Evolutionary conservation across 2,888 invertebrate species (phyloP), one percentile per base, ranked within the genome.

Genomic region (Agrochola lota): DNA sequence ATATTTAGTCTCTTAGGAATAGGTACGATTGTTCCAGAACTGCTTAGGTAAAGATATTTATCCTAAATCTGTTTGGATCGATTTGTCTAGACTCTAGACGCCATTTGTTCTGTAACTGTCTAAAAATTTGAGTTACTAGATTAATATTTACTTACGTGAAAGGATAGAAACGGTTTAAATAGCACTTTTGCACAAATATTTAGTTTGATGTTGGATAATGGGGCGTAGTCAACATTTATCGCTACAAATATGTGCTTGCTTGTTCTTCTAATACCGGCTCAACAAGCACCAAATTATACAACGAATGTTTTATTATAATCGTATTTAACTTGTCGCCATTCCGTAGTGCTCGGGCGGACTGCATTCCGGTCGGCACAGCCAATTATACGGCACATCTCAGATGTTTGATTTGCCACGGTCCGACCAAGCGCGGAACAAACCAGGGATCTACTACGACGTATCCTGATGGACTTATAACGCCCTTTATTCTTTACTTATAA

Each of bases 391-490:
- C 81, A 88, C 89, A 85, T 83, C 85, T 89, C 84, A 83, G 76
- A 85, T 87, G 83, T 87, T 87, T 83, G 89, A 89, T 88, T 88
- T 87, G 82, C 85, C 81, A 89, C 88, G 89, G 82, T 89, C 73
- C 67, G 52, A 64, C 76, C 83, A 80, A 78, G 87, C 80, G 84
- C 78, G 64, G 77, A 83, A 76, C 87, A 63, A 77, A 74, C 77
- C 75, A 55, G 63, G 68, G 60, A 78, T 71, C 71, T 57, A 71
- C 71, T 57, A 71, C 80, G 26, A 69, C 68, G 68, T 76, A 74
- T 73, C 63, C 77, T 71, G 82, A 84, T 84, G 81, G 77, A 80
- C 83, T 81, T 83, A 64, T 81, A 78, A 83, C 80, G 60, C 77
- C 80, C 70, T 82, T 81, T 83, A 85, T 80, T 77, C 81, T 84